Conservation (phyloP, 2,797 vertebrate species). For the Knipowitschia caucasica region DNA sequence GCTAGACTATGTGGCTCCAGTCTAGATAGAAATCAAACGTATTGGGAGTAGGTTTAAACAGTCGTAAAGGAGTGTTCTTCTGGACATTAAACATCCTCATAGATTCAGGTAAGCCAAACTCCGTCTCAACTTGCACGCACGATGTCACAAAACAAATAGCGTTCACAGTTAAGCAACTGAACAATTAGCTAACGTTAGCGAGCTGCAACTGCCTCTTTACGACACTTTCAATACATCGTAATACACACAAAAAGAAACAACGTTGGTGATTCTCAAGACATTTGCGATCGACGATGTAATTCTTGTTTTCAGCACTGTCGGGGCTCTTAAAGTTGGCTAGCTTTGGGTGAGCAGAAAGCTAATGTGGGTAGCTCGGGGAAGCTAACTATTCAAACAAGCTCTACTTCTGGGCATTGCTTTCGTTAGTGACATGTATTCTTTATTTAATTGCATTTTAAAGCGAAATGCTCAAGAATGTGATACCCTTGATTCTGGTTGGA, state of each 20-base stretch:
- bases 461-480: neutral
- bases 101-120: slow-evolving; percentile 39
- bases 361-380: slow-evolving; percentile 22
- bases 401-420: neutral
- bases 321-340: slow-evolving; percentile 41
- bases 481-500: slow-evolving; percentile 7
- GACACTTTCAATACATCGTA: neutral
- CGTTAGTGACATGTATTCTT: neutral
- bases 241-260: neutral
- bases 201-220: neutral
- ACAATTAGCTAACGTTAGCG: neutral
- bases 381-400: neutral
- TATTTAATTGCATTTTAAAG: neutral
- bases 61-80: neutral
- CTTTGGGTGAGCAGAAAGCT: slow-evolving; percentile 18
- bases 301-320: slow-evolving; percentile 27
- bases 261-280: neutral
- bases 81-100: neutral
- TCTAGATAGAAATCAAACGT: neutral
- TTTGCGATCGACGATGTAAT: neutral
- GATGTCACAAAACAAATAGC: slow-evolving; percentile 30
- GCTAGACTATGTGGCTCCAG: slow-evolving; percentile 20
- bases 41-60: neutral
- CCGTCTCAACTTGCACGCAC: neutral
- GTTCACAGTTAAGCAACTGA: slow-evolving; percentile 12